phyloP scores from a whole-genome alignment of 2,888 invertebrate species.

The Notocelia uddmanniana region DNA sequence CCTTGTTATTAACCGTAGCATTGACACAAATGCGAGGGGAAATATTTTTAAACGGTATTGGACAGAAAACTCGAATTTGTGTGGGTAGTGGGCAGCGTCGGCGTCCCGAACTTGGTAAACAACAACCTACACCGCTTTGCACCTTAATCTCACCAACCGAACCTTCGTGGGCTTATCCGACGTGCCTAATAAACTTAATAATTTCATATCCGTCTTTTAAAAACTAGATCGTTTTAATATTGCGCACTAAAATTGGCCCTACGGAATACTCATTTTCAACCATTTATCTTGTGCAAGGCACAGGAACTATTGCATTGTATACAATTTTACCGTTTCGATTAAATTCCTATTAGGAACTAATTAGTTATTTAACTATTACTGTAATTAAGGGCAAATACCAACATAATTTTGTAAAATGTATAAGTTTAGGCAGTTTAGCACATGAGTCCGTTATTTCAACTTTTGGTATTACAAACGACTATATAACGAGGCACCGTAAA shows the following conservation, averaged over 20 bases:
- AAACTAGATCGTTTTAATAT: no score
- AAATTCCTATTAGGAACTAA: neutral
- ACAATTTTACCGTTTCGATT: neutral
- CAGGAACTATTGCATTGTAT: no score
- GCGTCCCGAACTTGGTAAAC: constrained; percentile 36
- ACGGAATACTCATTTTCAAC: no score
- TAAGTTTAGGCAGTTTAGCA: neutral
- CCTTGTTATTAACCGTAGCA: constrained; percentile 43
- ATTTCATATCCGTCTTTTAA: neutral
- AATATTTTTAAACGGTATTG: constrained; percentile 30
- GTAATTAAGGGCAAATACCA: neutral
- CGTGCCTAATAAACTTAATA: neutral
- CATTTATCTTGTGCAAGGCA: no score
- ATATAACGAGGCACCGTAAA: constrained; percentile 49
- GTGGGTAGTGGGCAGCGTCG: constrained; percentile 37
- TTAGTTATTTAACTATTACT: neutral
- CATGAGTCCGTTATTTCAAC: neutral
- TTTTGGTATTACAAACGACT: constrained; percentile 11
- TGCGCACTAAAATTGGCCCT: no score
- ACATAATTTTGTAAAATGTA: neutral
- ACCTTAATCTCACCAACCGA: constrained; percentile 11
- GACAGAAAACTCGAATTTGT: constrained; percentile 26
- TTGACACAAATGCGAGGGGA: constrained; percentile 43
- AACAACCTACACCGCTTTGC: constrained; percentile 35
- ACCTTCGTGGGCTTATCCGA: neutral